Evolutionary conservation across 2,888 invertebrate species (phyloP), one percentile per base, ranked within the genome.

Genomic region (Acanthacorydalis orientalis): DNA sequence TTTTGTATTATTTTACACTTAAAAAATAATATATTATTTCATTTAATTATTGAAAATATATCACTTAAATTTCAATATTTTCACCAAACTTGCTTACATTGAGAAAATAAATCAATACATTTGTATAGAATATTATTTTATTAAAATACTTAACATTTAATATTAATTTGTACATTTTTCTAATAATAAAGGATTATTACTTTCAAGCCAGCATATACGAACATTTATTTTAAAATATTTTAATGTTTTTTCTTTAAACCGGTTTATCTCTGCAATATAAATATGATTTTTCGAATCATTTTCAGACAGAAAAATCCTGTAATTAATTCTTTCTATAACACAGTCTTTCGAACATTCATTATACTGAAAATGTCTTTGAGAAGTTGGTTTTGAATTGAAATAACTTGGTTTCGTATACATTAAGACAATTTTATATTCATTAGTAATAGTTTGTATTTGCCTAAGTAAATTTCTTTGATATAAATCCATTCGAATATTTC

Each of bases 401-500:
- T 41, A 31, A 7, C 12, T 37, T 8, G 47, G 42, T 14, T 15
- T 40, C 35, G 47, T 47, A 16, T 34, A 47, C 23, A 41, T 31
- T 12, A 47, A 14, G n/a, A 37, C 37, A 23, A 43, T 10, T 38
- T 16, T 47, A 43, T 43, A 47, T 12, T 47, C 37, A n/a, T 37
- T 35, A 11, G 34, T 47, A 33, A 31, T 15, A 33, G 14, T 10
- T 35, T 40, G 34, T 11, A 47, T 16, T 33, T 34, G 12, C 16
- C 35, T 35, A 16, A 47, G 34, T 31, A 34, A 32, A 7, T 47
- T 14, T 32, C 42, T 42, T 34, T 31, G 15, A 37, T 38, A 47
- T 31, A 16, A 12, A 37, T 47, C 47, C 6, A 40, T 43, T 11
- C 14, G n/a, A 23, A 31, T 50, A 42, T 50, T 43, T 12, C 50